Evolutionary conservation across 2,797 vertebrate genomes (phyloP), one percentile per base, ranked within the genome.

Genomic region (Labeo calbasu): DNA sequence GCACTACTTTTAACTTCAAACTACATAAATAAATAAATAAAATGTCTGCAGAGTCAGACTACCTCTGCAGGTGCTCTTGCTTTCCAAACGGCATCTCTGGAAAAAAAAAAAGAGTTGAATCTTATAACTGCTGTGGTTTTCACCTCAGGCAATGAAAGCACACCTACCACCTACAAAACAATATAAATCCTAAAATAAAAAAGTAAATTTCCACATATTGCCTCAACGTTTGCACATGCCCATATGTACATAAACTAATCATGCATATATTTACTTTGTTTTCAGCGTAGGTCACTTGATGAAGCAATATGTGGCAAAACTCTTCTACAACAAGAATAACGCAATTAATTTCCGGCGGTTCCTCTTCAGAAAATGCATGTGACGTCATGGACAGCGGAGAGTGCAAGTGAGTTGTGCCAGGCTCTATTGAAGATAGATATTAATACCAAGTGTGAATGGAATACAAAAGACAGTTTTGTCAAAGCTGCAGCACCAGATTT

Each of bases 91-190:
- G 66, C 40, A 46, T 69, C 21, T 69, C 40, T 69, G 40, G 11
- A 65, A 69, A 43, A 63, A 14, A 65, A 51, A 19, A 73, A 1
- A 7, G n/a, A 50, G 2, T 50, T 40, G 28, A 19, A 75, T 36
- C 28, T 9, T 55, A 40, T 13, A 57, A 53, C 51, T 75, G 51
- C 28, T 36, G 50, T 11, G 11, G 50, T 53, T 55, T 75, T 57
- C 28, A 55, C 72, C 72, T 75, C 19, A 55, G 51, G 72, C 72
- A 55, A 9, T 57, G 51, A 75, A 55, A 75, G 19, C 28, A n/a
- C 72, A 57, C 25, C 50, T 21, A 55, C 50, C 5, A 75, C 17
- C 50, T 75, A 36, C 28, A 36, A 36, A 28, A 32, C 19, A 14
- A 55, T n/a, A 55, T 55, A 40, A 55, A 75, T 75, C 11, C 36